A percentile compares a stretch with the other conserved stretches of the same genome.
Conservation (phyloP, 2,113 vertebrate genomes). For the Syrrhaptes paradoxus region DNA sequence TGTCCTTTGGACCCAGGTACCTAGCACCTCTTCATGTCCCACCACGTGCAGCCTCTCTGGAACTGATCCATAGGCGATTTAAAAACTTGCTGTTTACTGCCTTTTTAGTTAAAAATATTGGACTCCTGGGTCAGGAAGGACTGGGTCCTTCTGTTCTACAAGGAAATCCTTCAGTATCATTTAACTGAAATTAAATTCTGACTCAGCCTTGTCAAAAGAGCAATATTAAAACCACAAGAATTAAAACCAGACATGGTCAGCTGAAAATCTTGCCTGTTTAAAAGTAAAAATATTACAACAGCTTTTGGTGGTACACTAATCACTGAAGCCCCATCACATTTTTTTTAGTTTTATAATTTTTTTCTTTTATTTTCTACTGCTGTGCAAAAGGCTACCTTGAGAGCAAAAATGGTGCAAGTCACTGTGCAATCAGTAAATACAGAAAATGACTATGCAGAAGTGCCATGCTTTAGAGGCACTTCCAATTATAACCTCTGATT, state of each 20-base stretch:
- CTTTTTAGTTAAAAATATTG: not conserved
- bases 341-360: not conserved
- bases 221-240: not conserved
- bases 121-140: not conserved
- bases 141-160: not conserved
- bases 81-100: not conserved
- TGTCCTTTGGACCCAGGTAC: not conserved
- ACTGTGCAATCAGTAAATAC: not conserved
- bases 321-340: not conserved
- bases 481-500: not conserved
- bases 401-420: not conserved
- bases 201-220: not conserved
- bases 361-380: not conserved
- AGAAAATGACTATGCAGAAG: not conserved
- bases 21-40: not conserved
- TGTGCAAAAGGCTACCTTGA: not conserved
- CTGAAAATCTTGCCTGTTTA: not conserved
- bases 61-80: rapidly evolving
- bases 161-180: not conserved
- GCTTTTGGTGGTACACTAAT: not conserved
- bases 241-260: not conserved
- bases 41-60: not conserved
- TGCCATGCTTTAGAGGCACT: not conserved
- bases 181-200: not conserved
- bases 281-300: not conserved